These are phyloP conservation scores for Opisthograptis luteolata DNA, from an alignment of 2,888 invertebrate genomes.

Conservation along the genomic window DNA sequence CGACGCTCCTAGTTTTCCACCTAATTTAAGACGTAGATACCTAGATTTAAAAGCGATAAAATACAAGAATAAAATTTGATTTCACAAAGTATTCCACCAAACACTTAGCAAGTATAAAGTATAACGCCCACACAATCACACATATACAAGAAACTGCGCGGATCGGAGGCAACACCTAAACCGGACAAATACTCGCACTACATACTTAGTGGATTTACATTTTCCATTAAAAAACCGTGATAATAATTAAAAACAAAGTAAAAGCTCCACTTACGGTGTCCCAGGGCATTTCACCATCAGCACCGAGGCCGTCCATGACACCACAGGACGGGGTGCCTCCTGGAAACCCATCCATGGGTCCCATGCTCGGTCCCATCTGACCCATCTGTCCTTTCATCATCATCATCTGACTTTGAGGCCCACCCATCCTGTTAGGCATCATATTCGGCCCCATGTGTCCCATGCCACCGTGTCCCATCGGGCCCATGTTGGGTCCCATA, in stretches of 20 bases:
- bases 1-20: too few relatives aligned
- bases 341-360: slow-evolving; percentile 83
- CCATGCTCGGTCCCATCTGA: slow-evolving; percentile 76
- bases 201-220: too few relatives aligned
- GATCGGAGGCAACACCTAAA: too few relatives aligned
- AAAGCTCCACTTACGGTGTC: slow-evolving; percentile 74
- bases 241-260: slow-evolving; percentile 9
- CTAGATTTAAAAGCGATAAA: too few relatives aligned
- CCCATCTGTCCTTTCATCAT: slow-evolving; percentile 75
- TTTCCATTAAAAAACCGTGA: background rate
- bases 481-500: slow-evolving; percentile 77
- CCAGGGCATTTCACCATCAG: slow-evolving; percentile 85
- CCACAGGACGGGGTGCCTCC: slow-evolving; percentile 84
- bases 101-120: too few relatives aligned
- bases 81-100: too few relatives aligned
- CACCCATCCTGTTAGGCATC: slow-evolving; percentile 75
- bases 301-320: slow-evolving; percentile 85
- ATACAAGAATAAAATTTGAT: too few relatives aligned
- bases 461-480: slow-evolving; percentile 76
- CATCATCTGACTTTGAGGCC: slow-evolving; percentile 78
- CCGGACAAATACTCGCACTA: too few relatives aligned
- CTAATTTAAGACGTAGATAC: too few relatives aligned
- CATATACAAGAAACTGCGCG: too few relatives aligned
- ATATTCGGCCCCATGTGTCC: slow-evolving; percentile 79
- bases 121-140: too few relatives aligned